These are phyloP conservation scores for Rhingia campestris DNA, from an alignment of 2,888 invertebrate genomes.

Conservation along the genomic window DNA sequence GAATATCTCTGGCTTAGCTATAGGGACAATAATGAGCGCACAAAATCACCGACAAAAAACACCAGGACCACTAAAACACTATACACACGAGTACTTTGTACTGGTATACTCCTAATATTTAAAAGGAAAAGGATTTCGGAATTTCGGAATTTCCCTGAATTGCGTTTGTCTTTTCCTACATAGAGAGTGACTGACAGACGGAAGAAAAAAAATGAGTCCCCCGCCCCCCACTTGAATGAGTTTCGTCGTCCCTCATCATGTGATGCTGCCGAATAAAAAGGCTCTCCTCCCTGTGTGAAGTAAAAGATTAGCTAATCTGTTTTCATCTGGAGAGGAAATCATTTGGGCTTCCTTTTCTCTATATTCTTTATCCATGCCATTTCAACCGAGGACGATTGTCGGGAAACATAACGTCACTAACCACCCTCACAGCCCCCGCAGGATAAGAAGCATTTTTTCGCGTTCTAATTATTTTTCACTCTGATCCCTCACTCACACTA, in stretches of 20 bases:
- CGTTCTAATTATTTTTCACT: constrained; percentile 67
- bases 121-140: constrained; percentile 15
- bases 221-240: not conserved
- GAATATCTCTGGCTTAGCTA: constrained; percentile 18
- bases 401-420: not conserved
- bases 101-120: not conserved
- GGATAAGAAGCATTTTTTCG: constrained; percentile 61
- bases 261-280: not conserved
- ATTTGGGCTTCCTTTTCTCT: constrained; percentile 35
- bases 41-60: constrained; percentile 13
- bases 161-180: constrained; percentile 5
- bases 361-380: constrained; percentile 11
- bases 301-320: constrained; percentile 66
- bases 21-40: constrained; percentile 21
- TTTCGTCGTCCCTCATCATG: not conserved
- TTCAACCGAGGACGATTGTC: not conserved
- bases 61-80: not conserved
- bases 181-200: not conserved
- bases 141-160: constrained; percentile 17
- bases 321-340: constrained; percentile 66
- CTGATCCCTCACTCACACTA: constrained; percentile 1
- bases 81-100: not conserved
- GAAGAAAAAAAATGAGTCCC: not conserved
- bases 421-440: not conserved
- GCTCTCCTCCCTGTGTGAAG: constrained; percentile 13